phyloP scores from a whole-genome alignment of 2,797 vertebrate species.

The Sebastes hubbsi region DNA sequence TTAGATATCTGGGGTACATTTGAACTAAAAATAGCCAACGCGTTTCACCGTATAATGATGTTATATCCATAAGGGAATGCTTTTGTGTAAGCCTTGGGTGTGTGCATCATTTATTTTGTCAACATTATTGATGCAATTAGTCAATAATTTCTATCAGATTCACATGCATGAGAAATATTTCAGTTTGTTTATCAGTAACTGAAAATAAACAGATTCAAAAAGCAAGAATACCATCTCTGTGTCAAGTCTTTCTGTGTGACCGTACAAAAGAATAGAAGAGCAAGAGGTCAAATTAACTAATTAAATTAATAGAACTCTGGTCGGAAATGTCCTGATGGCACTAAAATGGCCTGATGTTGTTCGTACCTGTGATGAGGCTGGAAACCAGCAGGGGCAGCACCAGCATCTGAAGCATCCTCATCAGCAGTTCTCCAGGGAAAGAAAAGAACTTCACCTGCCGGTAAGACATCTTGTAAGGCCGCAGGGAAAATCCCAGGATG shows the following conservation, averaged over 20 bases:
- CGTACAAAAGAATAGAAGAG: not conserved
- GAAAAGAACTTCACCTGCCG: conserved; percentile 95
- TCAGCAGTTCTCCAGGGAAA: conserved; percentile 95
- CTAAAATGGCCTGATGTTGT: not conserved
- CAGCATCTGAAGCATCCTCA: conserved; percentile 98
- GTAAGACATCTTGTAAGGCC: conserved; percentile 90
- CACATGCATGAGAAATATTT: not conserved
- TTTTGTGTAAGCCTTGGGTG: not conserved
- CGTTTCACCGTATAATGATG: not conserved
- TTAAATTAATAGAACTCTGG: not conserved
- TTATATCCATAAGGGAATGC: not conserved
- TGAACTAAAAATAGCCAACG: conserved; percentile 26
- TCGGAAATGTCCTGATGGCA: not conserved
- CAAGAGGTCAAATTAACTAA: not conserved
- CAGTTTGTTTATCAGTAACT: not conserved
- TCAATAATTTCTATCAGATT: not conserved
- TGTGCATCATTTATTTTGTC: not conserved
- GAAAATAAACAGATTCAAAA: not conserved
- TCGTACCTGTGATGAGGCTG: conserved; percentile 95
- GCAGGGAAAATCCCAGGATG: conserved; percentile 91
- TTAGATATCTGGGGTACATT: conserved; percentile 17
- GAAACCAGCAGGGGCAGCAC: conserved; percentile 96
- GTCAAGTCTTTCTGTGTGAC: not conserved
- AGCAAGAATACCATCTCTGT: not conserved
- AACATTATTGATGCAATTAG: not conserved